A percentile compares a stretch with the other conserved stretches of the same genome.
Evolutionary conservation across 2,113 vertebrate species (phyloP).

Genomic region (Pardalotus punctatus): DNA sequence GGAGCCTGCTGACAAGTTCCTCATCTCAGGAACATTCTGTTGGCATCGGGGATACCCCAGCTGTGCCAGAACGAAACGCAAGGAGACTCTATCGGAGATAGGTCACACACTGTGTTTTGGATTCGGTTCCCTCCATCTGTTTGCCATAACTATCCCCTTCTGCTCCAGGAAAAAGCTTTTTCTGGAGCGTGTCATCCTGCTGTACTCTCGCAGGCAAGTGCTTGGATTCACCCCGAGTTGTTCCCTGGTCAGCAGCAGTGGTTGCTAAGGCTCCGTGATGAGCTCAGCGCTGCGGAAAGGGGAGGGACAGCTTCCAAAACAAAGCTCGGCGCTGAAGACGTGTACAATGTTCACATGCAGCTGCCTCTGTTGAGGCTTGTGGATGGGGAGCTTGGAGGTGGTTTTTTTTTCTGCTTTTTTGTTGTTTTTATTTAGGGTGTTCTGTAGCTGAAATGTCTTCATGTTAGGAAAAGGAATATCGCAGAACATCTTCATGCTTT

Average conservation of each 20-base stretch:
- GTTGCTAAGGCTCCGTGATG: neutral
- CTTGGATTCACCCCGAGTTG: neutral
- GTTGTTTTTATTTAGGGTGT: neutral
- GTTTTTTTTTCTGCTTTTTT: neutral
- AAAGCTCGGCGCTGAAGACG: neutral
- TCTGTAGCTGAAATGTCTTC: neutral
- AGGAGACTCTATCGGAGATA: conserved; percentile 32
- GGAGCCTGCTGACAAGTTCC: conserved; percentile 16
- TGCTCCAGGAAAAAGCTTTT: conserved; percentile 50
- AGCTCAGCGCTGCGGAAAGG: neutral
- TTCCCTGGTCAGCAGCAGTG: neutral
- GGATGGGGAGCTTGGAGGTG: neutral
- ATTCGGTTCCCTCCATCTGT: conserved; percentile 33
- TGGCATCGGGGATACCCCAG: neutral
- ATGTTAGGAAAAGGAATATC: neutral
- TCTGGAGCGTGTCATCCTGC: conserved; percentile 14
- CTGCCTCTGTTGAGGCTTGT: neutral
- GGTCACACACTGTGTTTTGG: conserved; percentile 53
- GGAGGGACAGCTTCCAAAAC: neutral
- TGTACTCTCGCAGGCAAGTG: neutral
- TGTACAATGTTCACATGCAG: neutral
- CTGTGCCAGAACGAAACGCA: neutral
- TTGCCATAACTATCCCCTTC: conserved; percentile 37
- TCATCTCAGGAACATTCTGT: conserved; percentile 15
- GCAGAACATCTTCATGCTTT: neutral